Evolutionary conservation across 1,140 invertebrate genomes (phyloP), one percentile per base, ranked within the genome.

Genomic region (Psilanteris sp.): DNA sequence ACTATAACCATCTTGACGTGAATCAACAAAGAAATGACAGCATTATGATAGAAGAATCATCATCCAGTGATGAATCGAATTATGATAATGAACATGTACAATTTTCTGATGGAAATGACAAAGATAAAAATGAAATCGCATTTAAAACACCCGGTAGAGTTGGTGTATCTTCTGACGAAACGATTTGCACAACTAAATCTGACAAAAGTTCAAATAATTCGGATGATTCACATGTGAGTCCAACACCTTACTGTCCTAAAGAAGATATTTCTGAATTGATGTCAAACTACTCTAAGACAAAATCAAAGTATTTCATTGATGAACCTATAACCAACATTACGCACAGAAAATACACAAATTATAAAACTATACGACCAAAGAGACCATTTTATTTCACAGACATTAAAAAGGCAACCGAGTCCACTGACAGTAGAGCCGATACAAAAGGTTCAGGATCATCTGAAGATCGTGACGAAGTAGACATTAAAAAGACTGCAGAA

Each of bases 351-450:
- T 54, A 70, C 8, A 26, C 13, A 1, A 76, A 59, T 46, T 54
- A 76, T 11, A 77, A 71, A 3, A 70, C 2, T 10, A 78, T 64
- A 3, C 34, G 75, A 13, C 43, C 75, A 10, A 78, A 78, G 13
- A 62, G 75, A 16, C 75, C 75, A 2, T 67, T 70, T 41, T 78
- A 73, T 27, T 78, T 78, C 9, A 61, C 68, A 1, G 75, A 78
- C 16, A 70, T 78, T 4, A 73, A 78, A 37, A 78, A 78, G 14
- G 68, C 75, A 1, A 78, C 75, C 0, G 75, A 78, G 10, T 73
- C 68, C 2, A 78, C 75, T 5, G 75, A 78, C 3, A 78, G 75
- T 7, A 57, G 75, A 18, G 75, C 75, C 0, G 75, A 78, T 9
- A 77, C 75, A 2, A 66, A 61, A 16, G 75, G 62, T 5, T 77